Evolutionary conservation across 2,113 vertebrate species (phyloP).

Genomic region (Morone chrysops): DNA sequence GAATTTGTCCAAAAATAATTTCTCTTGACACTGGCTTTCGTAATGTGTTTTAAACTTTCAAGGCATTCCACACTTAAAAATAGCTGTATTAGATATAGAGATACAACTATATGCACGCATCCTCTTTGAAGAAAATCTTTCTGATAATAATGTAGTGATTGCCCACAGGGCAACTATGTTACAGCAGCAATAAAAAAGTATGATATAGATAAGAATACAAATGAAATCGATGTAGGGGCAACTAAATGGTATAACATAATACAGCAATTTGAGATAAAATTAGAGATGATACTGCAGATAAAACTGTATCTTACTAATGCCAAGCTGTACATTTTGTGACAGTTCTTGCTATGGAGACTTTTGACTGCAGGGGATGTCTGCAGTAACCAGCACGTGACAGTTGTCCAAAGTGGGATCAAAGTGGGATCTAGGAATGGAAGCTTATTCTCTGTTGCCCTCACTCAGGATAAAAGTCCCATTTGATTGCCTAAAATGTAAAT

Average conservation of each 20-base stretch:
- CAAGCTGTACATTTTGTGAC: neutral
- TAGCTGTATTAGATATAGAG: neutral
- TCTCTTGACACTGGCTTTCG: neutral
- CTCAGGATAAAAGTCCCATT: constrained; percentile 24
- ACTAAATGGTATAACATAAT: neutral
- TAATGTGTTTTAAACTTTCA: neutral
- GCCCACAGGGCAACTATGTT: neutral
- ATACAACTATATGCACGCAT: neutral
- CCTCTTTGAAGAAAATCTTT: neutral
- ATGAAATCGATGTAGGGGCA: neutral
- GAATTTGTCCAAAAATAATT: neutral
- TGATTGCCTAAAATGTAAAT: constrained; percentile 45
- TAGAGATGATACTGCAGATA: neutral
- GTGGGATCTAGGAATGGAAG: constrained; percentile 20
- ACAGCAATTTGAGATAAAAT: constrained; percentile 7
- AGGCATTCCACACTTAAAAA: neutral
- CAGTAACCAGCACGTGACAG: neutral
- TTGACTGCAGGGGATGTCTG: neutral
- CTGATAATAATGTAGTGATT: neutral
- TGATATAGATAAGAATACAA: neutral
- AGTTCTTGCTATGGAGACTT: neutral
- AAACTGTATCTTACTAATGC: neutral
- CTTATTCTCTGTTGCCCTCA: constrained; percentile 10
- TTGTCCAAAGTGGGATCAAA: neutral
- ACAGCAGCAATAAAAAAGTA: neutral